phyloP scores from a whole-genome alignment of 2,797 vertebrate species.

The Eurystomus glaucurus region DNA sequence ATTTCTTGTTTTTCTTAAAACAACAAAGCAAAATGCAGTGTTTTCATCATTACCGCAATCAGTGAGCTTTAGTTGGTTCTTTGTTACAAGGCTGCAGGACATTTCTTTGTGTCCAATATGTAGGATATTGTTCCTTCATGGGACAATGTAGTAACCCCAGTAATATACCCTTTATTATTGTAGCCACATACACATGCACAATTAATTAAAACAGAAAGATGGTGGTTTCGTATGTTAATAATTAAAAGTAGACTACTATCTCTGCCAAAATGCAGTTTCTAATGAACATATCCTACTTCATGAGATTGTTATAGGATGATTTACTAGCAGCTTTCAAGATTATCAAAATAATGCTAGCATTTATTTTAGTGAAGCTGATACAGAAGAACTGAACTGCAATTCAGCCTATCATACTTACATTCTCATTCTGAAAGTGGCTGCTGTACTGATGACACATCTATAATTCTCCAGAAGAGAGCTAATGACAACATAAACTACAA shows the following conservation, averaged over 20 bases:
- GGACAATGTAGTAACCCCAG: neutral
- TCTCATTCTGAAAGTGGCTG: neutral
- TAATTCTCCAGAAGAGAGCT: neutral
- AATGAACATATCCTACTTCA: neutral
- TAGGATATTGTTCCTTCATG: neutral
- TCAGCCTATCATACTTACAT: neutral
- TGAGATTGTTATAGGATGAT: neutral
- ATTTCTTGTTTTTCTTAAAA: neutral
- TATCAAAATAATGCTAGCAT: neutral
- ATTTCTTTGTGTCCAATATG: neutral
- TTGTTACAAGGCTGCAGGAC: neutral
- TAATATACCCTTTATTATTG: neutral
- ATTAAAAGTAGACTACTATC: neutral
- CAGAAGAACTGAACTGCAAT: neutral
- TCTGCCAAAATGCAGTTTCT: neutral
- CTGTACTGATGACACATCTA: neutral
- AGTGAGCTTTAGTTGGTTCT: neutral
- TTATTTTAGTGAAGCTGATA: neutral
- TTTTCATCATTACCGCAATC: neutral
- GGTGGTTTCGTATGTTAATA: neutral
- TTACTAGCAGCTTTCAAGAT: neutral
- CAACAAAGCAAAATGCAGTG: neutral
- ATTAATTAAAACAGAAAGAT: neutral
- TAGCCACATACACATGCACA: neutral
- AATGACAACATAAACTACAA: constrained; percentile 38